Base-by-base conservation (phyloP, 2,797 vertebrate species). In the Lates japonicus region DNA sequence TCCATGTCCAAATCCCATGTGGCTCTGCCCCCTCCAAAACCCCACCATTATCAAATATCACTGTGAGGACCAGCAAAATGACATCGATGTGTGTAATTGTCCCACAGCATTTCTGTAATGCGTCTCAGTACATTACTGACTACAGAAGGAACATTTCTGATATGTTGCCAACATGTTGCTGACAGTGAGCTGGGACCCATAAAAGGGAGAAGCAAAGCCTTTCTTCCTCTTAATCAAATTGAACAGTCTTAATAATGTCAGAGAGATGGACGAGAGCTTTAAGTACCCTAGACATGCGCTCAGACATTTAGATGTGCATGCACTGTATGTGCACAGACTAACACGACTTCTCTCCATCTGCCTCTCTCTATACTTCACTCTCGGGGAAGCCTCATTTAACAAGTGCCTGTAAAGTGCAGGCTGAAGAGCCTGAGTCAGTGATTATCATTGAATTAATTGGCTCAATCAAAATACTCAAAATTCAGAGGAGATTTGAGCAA, bases 31-130 rank as follows among this genome's bases (percentile, higher is more conserved):
- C 54, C 37, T 33, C 57, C 42, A 37, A 31, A 76, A 54, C 75
- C 83, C 79, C 76, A 73, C 84, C 78, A 78, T 90, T 86, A 91
- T 93, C 84, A 78, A 41, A 92, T 93, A 87, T 88, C 83, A 71
- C 67, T 13, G 33, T 33, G 74, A 58, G 54, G 60, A 72, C 81
- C 64, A 72, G 49, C 55, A 39, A 75, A 66, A 86, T 82, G 74
- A 82, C 68, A 79, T 87, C 74, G 82, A 25, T 60, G 76, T 37
- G 61, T 59, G 74, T 67, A 79, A 52, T 60, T 82, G 71, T 80
- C 57, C 67, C 31, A 37, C 73, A 25, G 61, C 16, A 37, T 74
- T 70, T 72, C 76, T 88, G 54, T 57, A 35, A 83, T 58, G 76
- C 74, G 85, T 59, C 60, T 59, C 52, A 35, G 57, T 57, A 46